Evolutionary conservation across 2,113 vertebrate species (phyloP), one percentile per base, ranked within the genome.

Genomic region (Chaetodon trifascialis): DNA sequence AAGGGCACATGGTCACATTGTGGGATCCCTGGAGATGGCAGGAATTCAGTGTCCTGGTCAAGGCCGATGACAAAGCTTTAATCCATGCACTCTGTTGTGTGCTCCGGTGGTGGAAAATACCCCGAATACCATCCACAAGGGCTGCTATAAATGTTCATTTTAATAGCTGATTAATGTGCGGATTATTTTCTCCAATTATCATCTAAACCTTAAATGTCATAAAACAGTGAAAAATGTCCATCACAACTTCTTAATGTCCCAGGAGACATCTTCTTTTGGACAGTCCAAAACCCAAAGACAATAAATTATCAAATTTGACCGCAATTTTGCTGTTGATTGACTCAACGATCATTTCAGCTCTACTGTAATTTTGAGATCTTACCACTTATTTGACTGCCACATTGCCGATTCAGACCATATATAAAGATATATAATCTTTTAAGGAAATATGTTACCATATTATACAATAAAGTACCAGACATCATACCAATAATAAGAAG

Each of bases 11-110:
- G 0, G 54, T 62, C 63, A 21, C 79, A 54, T 14, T 69, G 14
- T 51, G 44, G 71, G n/a, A 42, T 65, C 42, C 40, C 47, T 17
- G 44, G 36, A 71, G 30, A 34, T 66, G 38, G 38, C 16, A 51
- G 65, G 36, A 25, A 47, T 44, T 19, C 65, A 44, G 34, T 52
- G 68, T 30, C 76, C 46, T 69, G 51, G 68, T 78, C 14, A 30
- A 64, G 38, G 71, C 36, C 17, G 3, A 52, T 76, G 55, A 62
- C 49, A 8, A 77, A 64, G 63, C 49, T 49, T 56, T n/a, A 73
- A 44, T 44, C 30, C 51, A 63, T 55, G 49, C 23, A 44, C 46
- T 71, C 51, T 42, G 25, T 42, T 49, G 40, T 56, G 21, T n/a
- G 14, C 58, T 62, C 52, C 21, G 34, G 49, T 36, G 6, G 23